Evolutionary conservation across 2,888 invertebrate species (phyloP).

Genomic region (Trilocha varians): DNA sequence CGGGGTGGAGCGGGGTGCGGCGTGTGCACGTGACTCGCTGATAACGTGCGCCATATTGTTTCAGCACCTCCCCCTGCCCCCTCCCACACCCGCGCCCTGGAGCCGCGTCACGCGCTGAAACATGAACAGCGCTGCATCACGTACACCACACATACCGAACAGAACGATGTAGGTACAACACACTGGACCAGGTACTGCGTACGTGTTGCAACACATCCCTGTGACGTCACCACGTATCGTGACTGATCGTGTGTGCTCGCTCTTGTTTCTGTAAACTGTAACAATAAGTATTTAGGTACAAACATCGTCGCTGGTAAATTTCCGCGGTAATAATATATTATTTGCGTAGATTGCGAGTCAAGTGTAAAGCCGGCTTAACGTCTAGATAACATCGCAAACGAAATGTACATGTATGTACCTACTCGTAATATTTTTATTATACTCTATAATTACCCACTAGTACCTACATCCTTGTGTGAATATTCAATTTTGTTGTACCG

Average conservation of each 20-base stretch:
- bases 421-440: neutral
- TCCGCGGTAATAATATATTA: neutral
- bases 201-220: too few species aligned
- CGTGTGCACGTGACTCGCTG: constrained; percentile 41
- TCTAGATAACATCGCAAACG: neutral
- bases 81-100: constrained; percentile 8
- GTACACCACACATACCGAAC: neutral
- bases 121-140: constrained; percentile 8
- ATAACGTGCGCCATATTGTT: constrained; percentile 65
- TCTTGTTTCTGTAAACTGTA: neutral
- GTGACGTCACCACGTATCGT: too few species aligned
- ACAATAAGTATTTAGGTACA: neutral
- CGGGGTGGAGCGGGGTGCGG: constrained; percentile 19
- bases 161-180: too few species aligned
- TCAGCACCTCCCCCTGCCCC: constrained; percentile 23
- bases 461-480: neutral
- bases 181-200: neutral
- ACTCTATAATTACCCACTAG: neutral
- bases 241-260: too few species aligned
- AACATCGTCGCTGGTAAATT: neutral
- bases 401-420: neutral
- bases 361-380: neutral
- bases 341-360: neutral
- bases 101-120: constrained; percentile 18
- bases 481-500: too few species aligned